Evolutionary conservation across 1,140 invertebrate genomes (phyloP).

Genomic region (Druon quercuslanigerum): DNA sequence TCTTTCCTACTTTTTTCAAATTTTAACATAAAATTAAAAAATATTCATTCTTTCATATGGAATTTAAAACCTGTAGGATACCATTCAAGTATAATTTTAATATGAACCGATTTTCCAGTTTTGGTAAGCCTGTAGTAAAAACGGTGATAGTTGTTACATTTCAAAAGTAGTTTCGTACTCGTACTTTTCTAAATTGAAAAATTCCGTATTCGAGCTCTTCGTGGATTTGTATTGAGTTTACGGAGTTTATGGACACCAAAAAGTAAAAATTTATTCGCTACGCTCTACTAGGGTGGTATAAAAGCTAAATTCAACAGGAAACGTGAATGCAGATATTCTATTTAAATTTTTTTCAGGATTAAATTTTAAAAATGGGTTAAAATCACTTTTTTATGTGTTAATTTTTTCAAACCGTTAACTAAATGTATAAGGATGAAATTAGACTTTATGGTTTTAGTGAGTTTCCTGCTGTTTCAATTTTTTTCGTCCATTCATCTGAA

Average conservation of each 20-base stretch:
- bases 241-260: slow-evolving; percentile 2
- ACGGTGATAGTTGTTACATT: background rate
- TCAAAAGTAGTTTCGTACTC: background rate
- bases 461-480: too few relatives aligned
- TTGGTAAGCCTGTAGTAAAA: background rate
- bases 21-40: too few relatives aligned
- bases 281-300: background rate
- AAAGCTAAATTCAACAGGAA: background rate
- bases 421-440: too few relatives aligned
- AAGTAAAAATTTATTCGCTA: background rate
- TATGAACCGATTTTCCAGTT: background rate
- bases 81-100: background rate
- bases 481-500: too few relatives aligned
- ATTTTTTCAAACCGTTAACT: too few relatives aligned
- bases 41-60: too few relatives aligned
- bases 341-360: background rate
- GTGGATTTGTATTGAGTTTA: background rate
- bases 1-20: too few relatives aligned
- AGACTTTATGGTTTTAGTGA: too few relatives aligned
- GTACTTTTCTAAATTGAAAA: slow-evolving; percentile 6
- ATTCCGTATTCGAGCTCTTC: slow-evolving; percentile 16
- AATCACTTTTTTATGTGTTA: too few relatives aligned
- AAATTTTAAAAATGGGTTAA: background rate
- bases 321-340: background rate
- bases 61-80: too few relatives aligned